These are phyloP conservation scores for Tetramorium simillimum DNA, from an alignment of 1,140 invertebrate species.

Conservation along the genomic window DNA sequence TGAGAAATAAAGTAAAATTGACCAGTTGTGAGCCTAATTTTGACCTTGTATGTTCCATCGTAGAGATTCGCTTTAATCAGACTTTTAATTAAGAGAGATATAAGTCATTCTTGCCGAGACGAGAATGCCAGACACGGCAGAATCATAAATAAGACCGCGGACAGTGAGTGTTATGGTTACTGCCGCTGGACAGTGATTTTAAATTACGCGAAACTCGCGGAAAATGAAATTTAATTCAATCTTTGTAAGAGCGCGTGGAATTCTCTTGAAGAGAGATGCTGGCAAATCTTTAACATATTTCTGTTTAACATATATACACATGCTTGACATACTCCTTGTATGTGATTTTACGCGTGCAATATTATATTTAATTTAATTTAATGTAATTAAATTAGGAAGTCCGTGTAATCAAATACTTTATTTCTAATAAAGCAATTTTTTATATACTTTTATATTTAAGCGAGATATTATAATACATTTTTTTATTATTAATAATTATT, in stretches of 20 bases:
- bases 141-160: constrained; percentile 58
- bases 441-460: background rate
- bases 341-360: background rate
- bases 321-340: background rate
- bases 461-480: background rate
- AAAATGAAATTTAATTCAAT: constrained; percentile 68
- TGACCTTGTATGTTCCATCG: background rate
- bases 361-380: constrained; percentile 17
- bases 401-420: background rate
- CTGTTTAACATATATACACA: background rate
- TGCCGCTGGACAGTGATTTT: constrained; percentile 55
- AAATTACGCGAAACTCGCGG: constrained; percentile 55
- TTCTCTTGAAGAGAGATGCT: background rate
- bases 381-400: constrained; percentile 12
- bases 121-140: constrained; percentile 30
- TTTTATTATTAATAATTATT: background rate
- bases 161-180: constrained; percentile 44
- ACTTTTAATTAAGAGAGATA: constrained; percentile 54
- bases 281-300: constrained; percentile 28
- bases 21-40: background rate
- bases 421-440: background rate
- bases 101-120: constrained; percentile 51
- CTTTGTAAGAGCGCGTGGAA: constrained; percentile 10
- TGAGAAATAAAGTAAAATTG: background rate
- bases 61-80: constrained; percentile 39